phyloP scores from a whole-genome alignment of 2,113 vertebrate genomes.

The Lophius piscatorius region DNA sequence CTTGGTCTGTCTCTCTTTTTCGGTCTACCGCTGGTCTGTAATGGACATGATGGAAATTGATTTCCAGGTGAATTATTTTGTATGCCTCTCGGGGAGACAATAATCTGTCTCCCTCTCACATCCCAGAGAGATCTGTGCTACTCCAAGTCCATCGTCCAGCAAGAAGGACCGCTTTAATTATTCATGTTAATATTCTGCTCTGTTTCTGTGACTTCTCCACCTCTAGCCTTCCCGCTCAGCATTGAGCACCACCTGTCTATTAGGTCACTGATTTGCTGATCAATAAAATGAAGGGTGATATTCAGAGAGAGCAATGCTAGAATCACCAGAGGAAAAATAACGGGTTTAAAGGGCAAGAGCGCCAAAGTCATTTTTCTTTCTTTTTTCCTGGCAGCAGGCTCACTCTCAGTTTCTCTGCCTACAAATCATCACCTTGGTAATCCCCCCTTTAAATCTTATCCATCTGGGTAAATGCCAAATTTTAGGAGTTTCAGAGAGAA shows the following conservation, averaged over 20 bases:
- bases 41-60: slow-evolving; percentile 79
- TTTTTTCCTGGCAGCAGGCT: slow-evolving; percentile 26
- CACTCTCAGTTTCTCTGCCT: slow-evolving; percentile 13
- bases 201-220: slow-evolving; percentile 46
- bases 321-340: slow-evolving; percentile 29
- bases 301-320: slow-evolving; percentile 35
- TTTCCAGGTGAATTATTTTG: slow-evolving; percentile 78
- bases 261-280: slow-evolving; percentile 60
- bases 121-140: slow-evolving; percentile 26
- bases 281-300: slow-evolving; percentile 57
- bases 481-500: slow-evolving; percentile 27
- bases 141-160: slow-evolving; percentile 29
- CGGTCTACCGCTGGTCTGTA: slow-evolving; percentile 52
- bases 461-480: slow-evolving; percentile 49
- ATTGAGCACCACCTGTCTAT: slow-evolving; percentile 58
- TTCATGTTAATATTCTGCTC: slow-evolving; percentile 64
- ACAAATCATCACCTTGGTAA: slow-evolving; percentile 58
- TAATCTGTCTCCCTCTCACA: slow-evolving; percentile 17
- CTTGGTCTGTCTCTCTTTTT: slow-evolving; percentile 40
- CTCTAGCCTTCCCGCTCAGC: slow-evolving; percentile 24
- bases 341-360: slow-evolving; percentile 40
- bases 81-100: slow-evolving; percentile 37
- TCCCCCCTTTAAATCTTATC: slow-evolving; percentile 34
- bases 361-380: slow-evolving; percentile 43
- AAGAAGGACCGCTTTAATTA: slow-evolving; percentile 65